Percentiles rank a stretch among this genome's conserved stretches.
These are phyloP conservation scores for Oriolus oriolus DNA, from an alignment of 2,113 vertebrate species.

Conservation along the genomic window DNA sequence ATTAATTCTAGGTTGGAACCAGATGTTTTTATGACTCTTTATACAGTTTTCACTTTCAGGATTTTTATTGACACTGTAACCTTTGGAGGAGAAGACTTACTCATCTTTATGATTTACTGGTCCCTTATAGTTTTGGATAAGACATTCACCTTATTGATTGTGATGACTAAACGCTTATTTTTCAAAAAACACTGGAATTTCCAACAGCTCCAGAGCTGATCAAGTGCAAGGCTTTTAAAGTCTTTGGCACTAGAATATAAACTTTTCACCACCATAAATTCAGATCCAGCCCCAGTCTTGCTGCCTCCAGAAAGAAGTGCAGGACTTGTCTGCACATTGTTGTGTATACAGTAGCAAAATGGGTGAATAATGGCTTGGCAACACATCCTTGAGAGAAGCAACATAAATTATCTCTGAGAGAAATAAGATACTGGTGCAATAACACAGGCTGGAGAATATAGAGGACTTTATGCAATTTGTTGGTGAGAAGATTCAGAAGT, in stretches of 20 bases:
- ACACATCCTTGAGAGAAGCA: not conserved
- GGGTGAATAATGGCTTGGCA: not conserved
- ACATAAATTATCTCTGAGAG: not conserved
- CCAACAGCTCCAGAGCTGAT: not conserved
- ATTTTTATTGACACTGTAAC: not conserved
- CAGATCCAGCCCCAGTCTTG: not conserved
- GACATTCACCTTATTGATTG: not conserved
- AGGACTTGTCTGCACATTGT: not conserved
- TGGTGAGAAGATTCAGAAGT: not conserved
- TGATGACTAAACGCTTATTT: not conserved
- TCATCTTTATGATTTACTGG: not conserved
- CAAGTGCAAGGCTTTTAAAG: not conserved
- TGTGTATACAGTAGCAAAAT: not conserved
- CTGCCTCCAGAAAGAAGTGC: not conserved
- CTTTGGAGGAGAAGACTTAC: not conserved
- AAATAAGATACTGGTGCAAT: not conserved
- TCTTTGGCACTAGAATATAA: not conserved
- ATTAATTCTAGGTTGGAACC: not conserved
- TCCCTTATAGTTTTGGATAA: not conserved
- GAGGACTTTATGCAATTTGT: not conserved
- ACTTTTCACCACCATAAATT: not conserved
- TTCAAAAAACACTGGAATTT: not conserved
- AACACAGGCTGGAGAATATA: not conserved
- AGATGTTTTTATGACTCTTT: not conserved
- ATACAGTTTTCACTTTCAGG: not conserved